Evolutionary conservation across 1,140 invertebrate species (phyloP).

Genomic region (Drosophila ananassae): DNA sequence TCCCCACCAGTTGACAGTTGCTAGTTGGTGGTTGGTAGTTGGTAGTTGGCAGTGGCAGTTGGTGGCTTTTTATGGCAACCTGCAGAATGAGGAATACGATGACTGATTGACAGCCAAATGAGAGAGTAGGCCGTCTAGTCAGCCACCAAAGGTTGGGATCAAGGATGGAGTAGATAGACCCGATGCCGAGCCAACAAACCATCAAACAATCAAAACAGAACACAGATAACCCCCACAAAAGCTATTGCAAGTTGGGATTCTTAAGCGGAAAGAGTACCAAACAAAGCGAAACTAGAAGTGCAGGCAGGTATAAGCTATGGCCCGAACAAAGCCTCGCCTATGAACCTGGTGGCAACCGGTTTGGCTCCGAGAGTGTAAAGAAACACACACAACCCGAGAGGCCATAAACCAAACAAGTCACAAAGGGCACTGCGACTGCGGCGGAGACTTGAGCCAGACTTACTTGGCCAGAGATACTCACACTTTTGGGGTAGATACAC

Average conservation of each 20-base stretch:
- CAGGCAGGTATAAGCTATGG: slow-evolving; percentile 41
- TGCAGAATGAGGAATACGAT: slow-evolving; percentile 54
- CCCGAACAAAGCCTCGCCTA: slow-evolving; percentile 53
- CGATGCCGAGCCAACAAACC: not conserved
- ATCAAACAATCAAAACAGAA: slow-evolving; percentile 54
- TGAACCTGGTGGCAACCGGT: slow-evolving; percentile 60
- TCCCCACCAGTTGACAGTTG: slow-evolving; percentile 37
- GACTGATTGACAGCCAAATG: slow-evolving; percentile 36
- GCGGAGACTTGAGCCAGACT: slow-evolving; percentile 42
- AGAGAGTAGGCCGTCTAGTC: slow-evolving; percentile 36
- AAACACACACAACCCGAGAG: slow-evolving; percentile 49
- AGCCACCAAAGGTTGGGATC: slow-evolving; percentile 34
- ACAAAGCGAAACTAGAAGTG: slow-evolving; percentile 44
- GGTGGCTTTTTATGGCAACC: slow-evolving; percentile 48
- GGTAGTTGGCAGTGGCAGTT: slow-evolving; percentile 21
- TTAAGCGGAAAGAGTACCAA: slow-evolving; percentile 2
- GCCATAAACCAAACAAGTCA: slow-evolving; percentile 70
- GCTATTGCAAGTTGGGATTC: slow-evolving; percentile 36
- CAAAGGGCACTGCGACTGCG: slow-evolving; percentile 42
- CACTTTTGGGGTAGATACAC: slow-evolving; percentile 60
- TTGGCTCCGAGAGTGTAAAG: slow-evolving; percentile 45
- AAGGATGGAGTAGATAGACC: slow-evolving; percentile 5
- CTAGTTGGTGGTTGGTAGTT: not conserved
- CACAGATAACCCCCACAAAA: slow-evolving; percentile 43
- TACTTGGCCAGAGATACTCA: slow-evolving; percentile 28